Base-by-base conservation (phyloP, 1,140 invertebrate species). In the Ridgeia piscesae region DNA sequence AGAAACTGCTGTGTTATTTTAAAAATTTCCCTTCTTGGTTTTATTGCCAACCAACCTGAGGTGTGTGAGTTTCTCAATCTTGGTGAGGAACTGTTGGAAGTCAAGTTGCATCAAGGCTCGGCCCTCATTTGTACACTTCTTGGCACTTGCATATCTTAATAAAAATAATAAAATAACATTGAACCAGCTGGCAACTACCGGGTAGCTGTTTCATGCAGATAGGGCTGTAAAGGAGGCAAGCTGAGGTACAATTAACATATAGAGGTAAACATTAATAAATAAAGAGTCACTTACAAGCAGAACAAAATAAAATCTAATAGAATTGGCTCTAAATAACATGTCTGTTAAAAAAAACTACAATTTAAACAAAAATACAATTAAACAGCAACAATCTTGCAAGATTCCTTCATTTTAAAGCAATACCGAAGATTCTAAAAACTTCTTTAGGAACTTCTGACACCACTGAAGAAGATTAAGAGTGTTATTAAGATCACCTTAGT, bases 91-190 rank as follows among this genome's bases (percentile, higher is more conserved):
- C 95, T 99, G 99, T 34, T 98, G 98, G 95, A 99, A 99, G 96
- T 99, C 99, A 6, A 99, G 96, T 95, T 99, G 99, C 99, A 99
- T 99, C 4, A 99, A 95, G 0, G 98, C 99, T 93, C 99, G 96
- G 0, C 99, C 99, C 93, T 98, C 99, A 94, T 99, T 99, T 0
- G 98, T 98, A 96, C 99, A 99, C 95, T 99, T 99, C 94, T 98
- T 98, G 0, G 98, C 98, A 94, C 97, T 97, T 11, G 98, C 97
- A 96, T 98, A 99, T 9, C 98, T 98, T 93, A 34, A 90, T 4
- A 2, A 90, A 8, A 42, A 90, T 33, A 42, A 77, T 33, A n/a
- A 90, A 34, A 90, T 90, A 90, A 90, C 33, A 90, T 77, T 77
- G 58, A 77, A 77, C 11, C 58, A 77, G 27, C 27, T 77, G 58